Conservation (phyloP, 2,797 vertebrate genomes). For the Syngnathus rostellatus region DNA sequence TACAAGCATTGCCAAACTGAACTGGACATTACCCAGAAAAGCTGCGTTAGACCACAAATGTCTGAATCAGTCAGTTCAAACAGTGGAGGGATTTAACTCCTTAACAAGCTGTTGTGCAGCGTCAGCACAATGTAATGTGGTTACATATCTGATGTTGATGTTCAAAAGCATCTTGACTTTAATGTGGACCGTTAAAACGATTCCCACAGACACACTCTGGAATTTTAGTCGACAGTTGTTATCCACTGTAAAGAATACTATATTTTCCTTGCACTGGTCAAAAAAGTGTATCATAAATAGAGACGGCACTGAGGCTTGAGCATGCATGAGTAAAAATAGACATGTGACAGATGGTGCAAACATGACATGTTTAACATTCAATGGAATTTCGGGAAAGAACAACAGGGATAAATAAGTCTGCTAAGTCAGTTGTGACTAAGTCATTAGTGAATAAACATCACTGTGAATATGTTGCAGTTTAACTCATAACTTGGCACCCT, state of each 20-base stretch:
- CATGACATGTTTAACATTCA: too few species aligned
- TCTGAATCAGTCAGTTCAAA: slow-evolving; percentile 6
- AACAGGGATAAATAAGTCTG: too few species aligned
- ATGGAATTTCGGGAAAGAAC: too few species aligned
- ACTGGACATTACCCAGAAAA: slow-evolving; percentile 6
- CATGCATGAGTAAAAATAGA: too few species aligned
- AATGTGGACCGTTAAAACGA: background rate
- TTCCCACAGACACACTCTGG: background rate
- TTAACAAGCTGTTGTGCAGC: too few species aligned
- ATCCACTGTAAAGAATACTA: background rate
- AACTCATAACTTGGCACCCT: too few species aligned
- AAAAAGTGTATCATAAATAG: background rate
- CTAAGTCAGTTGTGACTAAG: too few species aligned
- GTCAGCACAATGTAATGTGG: background rate
- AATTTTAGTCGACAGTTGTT: background rate
- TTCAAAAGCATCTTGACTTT: background rate
- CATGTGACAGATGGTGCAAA: too few species aligned
- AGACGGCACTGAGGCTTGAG: too few species aligned
- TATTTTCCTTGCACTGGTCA: background rate
- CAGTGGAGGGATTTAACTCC: slow-evolving; percentile 3
- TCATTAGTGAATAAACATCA: too few species aligned
- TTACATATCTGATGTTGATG: background rate
- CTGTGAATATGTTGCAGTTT: too few species aligned
- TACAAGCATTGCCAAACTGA: background rate
- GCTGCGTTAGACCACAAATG: slow-evolving; percentile 6